These are phyloP conservation scores for Scolopax mira DNA, from an alignment of 2,113 vertebrate species.

Conservation along the genomic window DNA sequence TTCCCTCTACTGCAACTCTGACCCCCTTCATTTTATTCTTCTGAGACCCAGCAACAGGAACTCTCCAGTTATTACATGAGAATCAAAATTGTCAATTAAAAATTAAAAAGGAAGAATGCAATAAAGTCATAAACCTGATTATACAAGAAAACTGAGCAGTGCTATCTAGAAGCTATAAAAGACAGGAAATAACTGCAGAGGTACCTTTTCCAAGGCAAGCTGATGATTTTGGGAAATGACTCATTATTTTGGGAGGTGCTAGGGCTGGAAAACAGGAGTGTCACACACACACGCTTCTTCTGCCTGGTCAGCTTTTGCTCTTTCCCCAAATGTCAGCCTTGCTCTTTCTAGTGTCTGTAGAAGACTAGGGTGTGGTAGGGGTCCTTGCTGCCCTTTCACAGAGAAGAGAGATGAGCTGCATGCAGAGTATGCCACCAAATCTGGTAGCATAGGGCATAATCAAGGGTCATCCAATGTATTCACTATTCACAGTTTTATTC, in stretches of 20 bases:
- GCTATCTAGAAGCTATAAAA: neutral
- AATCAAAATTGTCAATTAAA: neutral
- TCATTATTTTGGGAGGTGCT: neutral
- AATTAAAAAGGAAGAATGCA: neutral
- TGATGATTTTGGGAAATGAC: neutral
- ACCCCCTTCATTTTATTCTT: neutral
- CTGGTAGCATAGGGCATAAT: neutral
- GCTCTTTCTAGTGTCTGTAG: neutral
- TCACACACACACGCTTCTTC: neutral
- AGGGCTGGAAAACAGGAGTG: neutral
- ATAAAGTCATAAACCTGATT: neutral
- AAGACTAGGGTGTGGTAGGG: neutral
- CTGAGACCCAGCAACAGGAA: neutral
- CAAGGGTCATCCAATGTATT: neutral
- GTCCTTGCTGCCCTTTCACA: neutral
- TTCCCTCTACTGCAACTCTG: neutral
- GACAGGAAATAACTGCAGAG: neutral
- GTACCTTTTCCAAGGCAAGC: neutral
- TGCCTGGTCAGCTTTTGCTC: neutral
- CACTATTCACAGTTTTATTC: neutral
- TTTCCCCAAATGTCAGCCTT: neutral
- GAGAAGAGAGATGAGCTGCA: neutral
- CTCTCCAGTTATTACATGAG: accelerated
- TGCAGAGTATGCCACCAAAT: neutral
- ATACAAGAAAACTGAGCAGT: neutral